These are phyloP conservation scores for Lasioglossum zephyrum DNA, from an alignment of 2,888 invertebrate species.

Conservation along the genomic window DNA sequence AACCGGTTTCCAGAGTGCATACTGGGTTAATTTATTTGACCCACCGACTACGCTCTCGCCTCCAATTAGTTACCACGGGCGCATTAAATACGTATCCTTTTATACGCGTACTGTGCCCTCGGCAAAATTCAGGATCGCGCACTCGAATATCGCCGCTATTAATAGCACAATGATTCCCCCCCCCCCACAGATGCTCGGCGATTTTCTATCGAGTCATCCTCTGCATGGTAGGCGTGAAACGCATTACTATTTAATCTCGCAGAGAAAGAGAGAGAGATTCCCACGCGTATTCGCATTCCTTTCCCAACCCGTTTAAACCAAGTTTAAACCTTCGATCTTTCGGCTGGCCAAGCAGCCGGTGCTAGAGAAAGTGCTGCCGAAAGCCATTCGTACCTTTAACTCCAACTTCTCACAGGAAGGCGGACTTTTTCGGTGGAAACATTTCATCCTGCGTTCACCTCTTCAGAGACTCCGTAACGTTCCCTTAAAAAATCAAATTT, in stretches of 20 bases:
- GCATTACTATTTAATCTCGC: not conserved
- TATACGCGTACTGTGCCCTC: constrained; percentile 29
- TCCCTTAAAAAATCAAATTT: too few species aligned
- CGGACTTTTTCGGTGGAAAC: not conserved
- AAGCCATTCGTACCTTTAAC: not conserved
- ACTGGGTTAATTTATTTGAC: constrained; percentile 82
- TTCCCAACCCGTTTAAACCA: not conserved
- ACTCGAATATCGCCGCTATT: constrained; percentile 23
- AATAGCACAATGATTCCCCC: constrained; percentile 19
- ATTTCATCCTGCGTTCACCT: not conserved
- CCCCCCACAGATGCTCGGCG: not conserved
- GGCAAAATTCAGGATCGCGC: constrained; percentile 39
- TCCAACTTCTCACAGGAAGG: not conserved
- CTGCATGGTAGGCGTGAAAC: constrained; percentile 13
- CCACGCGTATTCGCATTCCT: constrained; percentile 22
- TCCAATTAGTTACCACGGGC: constrained; percentile 70
- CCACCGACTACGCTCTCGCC: constrained; percentile 66
- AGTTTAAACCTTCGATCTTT: not conserved
- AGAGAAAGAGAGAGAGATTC: constrained; percentile 9
- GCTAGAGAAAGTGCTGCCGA: constrained; percentile 34
- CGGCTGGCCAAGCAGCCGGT: not conserved
- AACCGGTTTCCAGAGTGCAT: constrained; percentile 47
- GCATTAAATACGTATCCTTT: constrained; percentile 58
- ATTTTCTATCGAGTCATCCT: not conserved
- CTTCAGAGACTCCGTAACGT: not conserved